Conservation (phyloP, 2,113 vertebrate genomes). For the Desmodus rotundus region DNA sequence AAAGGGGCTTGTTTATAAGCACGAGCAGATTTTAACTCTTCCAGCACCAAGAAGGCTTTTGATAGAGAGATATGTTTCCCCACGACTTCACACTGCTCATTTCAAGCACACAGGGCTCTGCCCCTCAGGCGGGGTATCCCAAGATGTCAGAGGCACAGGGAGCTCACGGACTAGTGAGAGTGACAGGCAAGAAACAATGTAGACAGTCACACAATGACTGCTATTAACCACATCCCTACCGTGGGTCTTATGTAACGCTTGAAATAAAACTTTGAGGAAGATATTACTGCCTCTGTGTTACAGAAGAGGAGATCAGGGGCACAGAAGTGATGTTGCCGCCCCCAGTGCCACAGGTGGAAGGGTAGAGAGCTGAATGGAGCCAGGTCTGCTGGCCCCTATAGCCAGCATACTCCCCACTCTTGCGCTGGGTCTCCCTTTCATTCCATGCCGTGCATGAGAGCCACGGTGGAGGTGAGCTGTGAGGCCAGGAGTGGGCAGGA, state of each 20-base stretch:
- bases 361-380: background rate
- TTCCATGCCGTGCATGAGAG: background rate
- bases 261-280: background rate
- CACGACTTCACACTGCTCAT: background rate
- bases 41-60: background rate
- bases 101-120: background rate
- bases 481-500: background rate
- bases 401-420: background rate
- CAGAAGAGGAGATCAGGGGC: background rate
- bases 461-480: background rate
- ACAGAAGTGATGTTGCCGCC: too few relatives aligned
- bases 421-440: background rate
- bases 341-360: background rate
- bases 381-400: background rate
- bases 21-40: constrained; percentile 77
- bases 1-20: constrained; percentile 80
- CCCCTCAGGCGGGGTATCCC: background rate
- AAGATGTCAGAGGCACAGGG: background rate
- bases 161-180: background rate
- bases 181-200: background rate
- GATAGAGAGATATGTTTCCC: constrained; percentile 2
- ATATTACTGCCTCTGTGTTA: background rate
- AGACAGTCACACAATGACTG: background rate
- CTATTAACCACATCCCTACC: background rate
- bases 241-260: background rate